Conservation (phyloP, 2,888 invertebrate species). For the Apotomis betuletana region DNA sequence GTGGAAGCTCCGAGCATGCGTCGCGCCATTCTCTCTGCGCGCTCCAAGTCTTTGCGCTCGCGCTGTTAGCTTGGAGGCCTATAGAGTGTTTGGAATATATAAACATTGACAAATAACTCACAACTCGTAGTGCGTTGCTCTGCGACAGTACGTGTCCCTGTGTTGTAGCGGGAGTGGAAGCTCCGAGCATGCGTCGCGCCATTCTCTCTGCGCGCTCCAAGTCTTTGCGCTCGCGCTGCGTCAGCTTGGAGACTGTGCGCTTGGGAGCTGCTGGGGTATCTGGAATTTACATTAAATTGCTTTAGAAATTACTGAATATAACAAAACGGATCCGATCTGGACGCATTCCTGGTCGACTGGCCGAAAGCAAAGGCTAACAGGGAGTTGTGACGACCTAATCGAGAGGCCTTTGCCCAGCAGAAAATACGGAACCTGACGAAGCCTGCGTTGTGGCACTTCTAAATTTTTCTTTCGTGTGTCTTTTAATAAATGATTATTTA, state of each 20-base stretch:
- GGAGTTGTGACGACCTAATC: too few species aligned
- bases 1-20: conserved; percentile 50
- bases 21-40: conserved; percentile 65
- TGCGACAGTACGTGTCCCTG: conserved; percentile 36
- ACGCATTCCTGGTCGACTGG: too few species aligned
- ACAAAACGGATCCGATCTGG: too few species aligned
- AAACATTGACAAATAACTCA: conserved; percentile 49
- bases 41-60: conserved; percentile 56
- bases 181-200: conserved; percentile 57
- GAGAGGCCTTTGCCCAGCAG: too few species aligned
- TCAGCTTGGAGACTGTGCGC: conserved; percentile 45
- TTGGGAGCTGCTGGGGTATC: conserved; percentile 41
- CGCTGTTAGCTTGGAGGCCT: conserved; percentile 47
- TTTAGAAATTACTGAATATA: too few species aligned
- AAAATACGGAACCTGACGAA: too few species aligned
- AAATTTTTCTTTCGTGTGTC: too few species aligned
- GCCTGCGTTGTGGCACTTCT: too few species aligned
- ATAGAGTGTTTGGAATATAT: too few species aligned
- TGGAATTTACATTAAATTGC: conserved; percentile 8
- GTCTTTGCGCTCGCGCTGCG: conserved; percentile 53
- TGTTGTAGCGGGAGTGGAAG: conserved; percentile 39
- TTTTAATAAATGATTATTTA: too few species aligned
- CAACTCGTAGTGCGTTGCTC: conserved; percentile 54
- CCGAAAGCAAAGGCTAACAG: too few species aligned
- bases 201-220: conserved; percentile 64